A percentile compares a stretch with the other conserved stretches of the same genome.
Conservation (phyloP, 2,113 vertebrate genomes). For the Puntigrus tetrazona region DNA sequence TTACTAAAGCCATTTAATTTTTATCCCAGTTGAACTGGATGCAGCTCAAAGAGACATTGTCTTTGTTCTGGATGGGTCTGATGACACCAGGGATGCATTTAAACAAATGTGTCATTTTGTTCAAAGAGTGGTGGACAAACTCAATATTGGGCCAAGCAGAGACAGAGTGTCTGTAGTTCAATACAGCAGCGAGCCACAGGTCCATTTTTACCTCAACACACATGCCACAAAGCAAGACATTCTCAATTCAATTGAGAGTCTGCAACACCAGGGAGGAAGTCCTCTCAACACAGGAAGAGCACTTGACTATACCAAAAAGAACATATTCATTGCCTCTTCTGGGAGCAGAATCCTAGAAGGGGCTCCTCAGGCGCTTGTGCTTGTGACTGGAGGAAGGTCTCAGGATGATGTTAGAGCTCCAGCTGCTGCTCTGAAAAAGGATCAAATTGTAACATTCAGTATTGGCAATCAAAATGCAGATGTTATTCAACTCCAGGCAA, state of each 20-base stretch:
- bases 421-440: constrained; percentile 65
- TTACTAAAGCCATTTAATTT: constrained; percentile 59
- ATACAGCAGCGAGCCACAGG: constrained; percentile 69
- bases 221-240: constrained; percentile 66
- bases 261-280: constrained; percentile 71
- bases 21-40: constrained; percentile 74
- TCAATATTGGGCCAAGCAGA: constrained; percentile 67
- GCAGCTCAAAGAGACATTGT: constrained; percentile 74
- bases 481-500: constrained; percentile 73
- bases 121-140: constrained; percentile 67
- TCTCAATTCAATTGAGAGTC: constrained; percentile 60
- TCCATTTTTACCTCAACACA: constrained; percentile 71
- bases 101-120: constrained; percentile 84
- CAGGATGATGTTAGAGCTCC: constrained; percentile 70
- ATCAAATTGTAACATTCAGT: constrained; percentile 68
- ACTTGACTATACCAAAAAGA: constrained; percentile 68
- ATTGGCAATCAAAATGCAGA: constrained; percentile 75
- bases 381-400: constrained; percentile 73
- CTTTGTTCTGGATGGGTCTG: constrained; percentile 77
- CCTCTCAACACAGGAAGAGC: constrained; percentile 69
- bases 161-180: constrained; percentile 75
- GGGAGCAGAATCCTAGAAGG: constrained; percentile 72
- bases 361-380: constrained; percentile 75
- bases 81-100: constrained; percentile 69
- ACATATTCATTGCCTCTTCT: constrained; percentile 63